Conservation (phyloP, 2,888 invertebrate species). For the Drosophila lacicola region DNA sequence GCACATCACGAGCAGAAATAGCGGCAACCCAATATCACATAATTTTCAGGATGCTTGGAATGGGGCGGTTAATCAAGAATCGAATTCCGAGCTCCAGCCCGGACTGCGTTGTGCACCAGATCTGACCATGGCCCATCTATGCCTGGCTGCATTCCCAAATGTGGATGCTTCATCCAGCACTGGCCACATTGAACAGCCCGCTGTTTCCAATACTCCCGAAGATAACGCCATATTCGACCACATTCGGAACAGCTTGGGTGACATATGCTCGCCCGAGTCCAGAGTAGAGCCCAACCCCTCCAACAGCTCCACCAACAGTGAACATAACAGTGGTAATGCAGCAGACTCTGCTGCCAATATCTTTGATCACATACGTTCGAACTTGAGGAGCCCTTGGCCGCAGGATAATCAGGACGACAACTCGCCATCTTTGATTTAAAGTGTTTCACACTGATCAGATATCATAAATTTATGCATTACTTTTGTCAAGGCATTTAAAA, state of each 20-base stretch:
- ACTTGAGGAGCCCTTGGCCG: too few species aligned
- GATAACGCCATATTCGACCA: constrained; percentile 1
- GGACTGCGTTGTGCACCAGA: accelerated
- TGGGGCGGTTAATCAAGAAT: background rate
- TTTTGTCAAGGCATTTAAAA: too few species aligned
- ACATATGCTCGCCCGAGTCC: background rate
- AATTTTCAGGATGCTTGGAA: constrained; percentile 3
- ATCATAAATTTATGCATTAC: too few species aligned
- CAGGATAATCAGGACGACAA: too few species aligned
- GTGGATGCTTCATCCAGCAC: background rate
- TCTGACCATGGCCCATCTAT: background rate
- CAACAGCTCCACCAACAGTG: background rate
- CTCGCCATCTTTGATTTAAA: too few species aligned
- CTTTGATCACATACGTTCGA: too few species aligned
- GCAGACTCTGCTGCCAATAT: too few species aligned
- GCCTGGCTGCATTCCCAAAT: background rate
- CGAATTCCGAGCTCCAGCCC: background rate
- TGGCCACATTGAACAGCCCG: background rate
- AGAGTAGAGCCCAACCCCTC: background rate
- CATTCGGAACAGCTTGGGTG: background rate
- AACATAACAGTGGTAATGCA: background rate
- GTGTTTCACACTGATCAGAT: too few species aligned
- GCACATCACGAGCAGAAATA: background rate
- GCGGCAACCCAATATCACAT: background rate
- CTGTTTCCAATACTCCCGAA: background rate